These are phyloP conservation scores for Reinhardtius hippoglossoides DNA, from an alignment of 2,113 vertebrate species.

Conservation along the genomic window DNA sequence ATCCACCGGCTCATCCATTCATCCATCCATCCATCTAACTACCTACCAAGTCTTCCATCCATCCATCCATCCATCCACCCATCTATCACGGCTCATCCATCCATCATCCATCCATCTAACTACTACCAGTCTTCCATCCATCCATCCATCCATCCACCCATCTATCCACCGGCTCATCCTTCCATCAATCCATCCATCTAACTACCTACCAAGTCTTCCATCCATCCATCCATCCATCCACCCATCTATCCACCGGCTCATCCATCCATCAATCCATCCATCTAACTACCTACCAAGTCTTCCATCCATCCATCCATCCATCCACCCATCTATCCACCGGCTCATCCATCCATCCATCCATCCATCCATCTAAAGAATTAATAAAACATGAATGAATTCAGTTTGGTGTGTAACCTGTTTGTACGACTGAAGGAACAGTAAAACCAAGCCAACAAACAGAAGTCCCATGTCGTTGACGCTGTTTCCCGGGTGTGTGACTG, in stretches of 20 bases:
- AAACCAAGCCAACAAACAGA: constrained; percentile 31
- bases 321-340: too few relatives aligned
- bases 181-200: not conserved
- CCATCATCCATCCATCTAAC: not conserved
- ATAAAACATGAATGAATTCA: too few relatives aligned
- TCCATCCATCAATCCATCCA: not conserved
- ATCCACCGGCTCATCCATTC: not conserved
- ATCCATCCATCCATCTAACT: not conserved
- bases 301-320: not conserved
- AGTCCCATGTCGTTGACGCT: constrained; percentile 30
- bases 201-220: too few relatives aligned
- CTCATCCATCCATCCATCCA: not conserved
- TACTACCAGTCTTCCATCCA: not conserved
- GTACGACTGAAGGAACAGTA: not conserved
- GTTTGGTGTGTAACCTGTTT: not conserved
- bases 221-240: too few relatives aligned
- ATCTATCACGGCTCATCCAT: not conserved
- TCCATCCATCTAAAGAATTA: too few relatives aligned
- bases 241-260: not conserved
- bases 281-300: too few relatives aligned
- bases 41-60: too few relatives aligned
- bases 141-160: not conserved
- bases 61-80: not conserved
- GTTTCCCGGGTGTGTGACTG: constrained; percentile 50
- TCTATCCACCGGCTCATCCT: not conserved